These are phyloP conservation scores for rabbit (Oryctolagus cuniculus) DNA, from an alignment of 2,113 vertebrate species.

Conservation along the genomic window mOryCun1.1 NC_091433.1:101738001-101738500, in stretches of 20 bases:
- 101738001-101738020: neutral
- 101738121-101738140: neutral
- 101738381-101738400: neutral
- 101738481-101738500: neutral
- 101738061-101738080: neutral
- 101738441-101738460: neutral
- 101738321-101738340: neutral
- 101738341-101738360: rapidly evolving
- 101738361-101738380: neutral
- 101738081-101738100: neutral
- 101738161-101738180: neutral
- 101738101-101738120: neutral
- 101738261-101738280: neutral
- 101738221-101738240: neutral
- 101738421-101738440: neutral
- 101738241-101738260: neutral
- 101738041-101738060: neutral
- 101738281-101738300: no score
- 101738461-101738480: neutral
- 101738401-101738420: neutral
- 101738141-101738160: neutral
- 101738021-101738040: neutral
- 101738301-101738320: neutral
- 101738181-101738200: neutral
- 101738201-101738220: neutral